These are phyloP conservation scores for Bolborhynchus lineola DNA, from an alignment of 2,113 vertebrate genomes.

Conservation along the genomic window DNA sequence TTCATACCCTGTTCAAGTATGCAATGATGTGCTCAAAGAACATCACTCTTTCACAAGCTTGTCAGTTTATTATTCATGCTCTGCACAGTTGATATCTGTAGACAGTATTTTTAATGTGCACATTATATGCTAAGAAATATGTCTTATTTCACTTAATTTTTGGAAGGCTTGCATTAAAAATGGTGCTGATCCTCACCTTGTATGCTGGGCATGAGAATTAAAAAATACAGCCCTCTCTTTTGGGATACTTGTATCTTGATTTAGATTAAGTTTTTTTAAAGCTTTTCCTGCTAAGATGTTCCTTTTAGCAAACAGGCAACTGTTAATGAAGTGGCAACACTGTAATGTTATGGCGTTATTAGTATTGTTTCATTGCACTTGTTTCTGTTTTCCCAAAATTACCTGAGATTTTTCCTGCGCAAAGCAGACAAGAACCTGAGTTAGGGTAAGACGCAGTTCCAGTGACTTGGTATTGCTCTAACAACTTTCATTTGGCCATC, in stretches of 20 bases:
- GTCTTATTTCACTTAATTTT: conserved; percentile 12
- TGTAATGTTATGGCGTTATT: background rate
- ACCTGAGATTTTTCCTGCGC: background rate
- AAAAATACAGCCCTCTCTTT: background rate
- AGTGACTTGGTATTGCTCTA: background rate
- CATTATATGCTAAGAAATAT: background rate
- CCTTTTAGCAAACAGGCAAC: background rate
- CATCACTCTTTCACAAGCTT: conserved; percentile 10
- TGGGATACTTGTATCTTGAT: background rate
- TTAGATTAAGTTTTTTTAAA: background rate
- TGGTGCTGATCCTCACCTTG: background rate
- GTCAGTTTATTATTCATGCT: conserved; percentile 16
- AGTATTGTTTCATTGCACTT: background rate
- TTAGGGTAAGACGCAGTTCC: background rate
- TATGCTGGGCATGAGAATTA: background rate
- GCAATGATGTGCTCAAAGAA: conserved; percentile 45
- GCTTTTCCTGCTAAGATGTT: background rate
- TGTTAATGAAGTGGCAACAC: background rate
- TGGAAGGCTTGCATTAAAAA: background rate
- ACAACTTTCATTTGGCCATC: background rate
- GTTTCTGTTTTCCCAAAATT: background rate
- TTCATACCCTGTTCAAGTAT: conserved; percentile 44
- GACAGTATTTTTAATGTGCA: background rate
- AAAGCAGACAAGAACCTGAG: background rate
- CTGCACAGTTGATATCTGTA: background rate